Evolutionary conservation across 2,797 vertebrate species (phyloP), one percentile per base, ranked within the genome.

Genomic region (Micropoecilia bifurca): DNA sequence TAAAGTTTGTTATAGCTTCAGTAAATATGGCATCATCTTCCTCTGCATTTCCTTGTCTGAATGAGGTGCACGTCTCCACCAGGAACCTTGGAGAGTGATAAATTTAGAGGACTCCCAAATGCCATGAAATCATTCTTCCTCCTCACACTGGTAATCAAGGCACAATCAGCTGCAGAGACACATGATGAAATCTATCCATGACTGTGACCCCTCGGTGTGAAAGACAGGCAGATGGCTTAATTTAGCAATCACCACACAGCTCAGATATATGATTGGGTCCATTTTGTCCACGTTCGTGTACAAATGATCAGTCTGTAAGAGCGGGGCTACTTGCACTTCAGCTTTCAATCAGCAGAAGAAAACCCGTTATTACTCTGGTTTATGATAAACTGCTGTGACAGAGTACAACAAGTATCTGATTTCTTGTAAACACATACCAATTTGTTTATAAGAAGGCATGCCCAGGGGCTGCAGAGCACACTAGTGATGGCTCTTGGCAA

Each of bases 391-490:
- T 30, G 36, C 66, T 71, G 74, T 69, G 76, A 85, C 74, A 83
- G 76, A 81, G 87, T 82, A 87, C 85, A 87, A 63, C 78, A 72
- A 66, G 59, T 69, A 73, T 81, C 72, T 89, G 85, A 93, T 92
- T 90, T 74, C 81, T 57, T 84, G 79, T 85, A 89, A 93, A 91
- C 88, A 91, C 74, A 82, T 76, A 73, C 84, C 88, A 73, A 80
- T 92, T 81, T 79, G 76, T 77, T 89, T 71, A 71, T 71, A 73
- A 83, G 87, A 75, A 85, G 61, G 68, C 59, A 46, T 69, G 45
- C 75, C 83, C 74, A 50, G 83, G 82, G 85, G 84, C 86, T 83
- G 78, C 76, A 76, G 79, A 81, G 80, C 59, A 75, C 74, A 61
- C 55, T 84, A 82, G 76, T 76, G 73, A 86, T 75, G 86, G 78